A percentile compares a stretch with the other conserved stretches of the same genome.
These are phyloP conservation scores for Cataglyphis altisquamis DNA, from an alignment of 2,888 invertebrate species.

Conservation along the genomic window DNA sequence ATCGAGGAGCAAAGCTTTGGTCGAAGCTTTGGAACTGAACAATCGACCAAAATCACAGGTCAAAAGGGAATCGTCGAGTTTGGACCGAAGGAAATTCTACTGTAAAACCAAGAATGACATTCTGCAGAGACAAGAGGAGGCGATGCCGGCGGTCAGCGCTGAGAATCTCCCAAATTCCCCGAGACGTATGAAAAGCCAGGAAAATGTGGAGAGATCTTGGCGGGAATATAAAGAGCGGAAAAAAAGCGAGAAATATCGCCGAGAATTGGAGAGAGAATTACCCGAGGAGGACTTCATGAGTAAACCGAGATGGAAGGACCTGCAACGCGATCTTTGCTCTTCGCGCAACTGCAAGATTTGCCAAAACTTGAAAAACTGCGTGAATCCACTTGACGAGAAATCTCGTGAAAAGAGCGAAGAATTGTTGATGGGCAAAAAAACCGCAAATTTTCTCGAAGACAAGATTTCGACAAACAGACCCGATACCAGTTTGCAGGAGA, in stretches of 20 bases:
- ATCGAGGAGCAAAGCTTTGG: constrained; percentile 70
- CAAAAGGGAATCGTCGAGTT: constrained; percentile 63
- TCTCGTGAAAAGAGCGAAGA: constrained; percentile 11
- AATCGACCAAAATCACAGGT: constrained; percentile 34
- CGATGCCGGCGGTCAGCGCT: constrained; percentile 69
- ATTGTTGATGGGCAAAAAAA: not conserved
- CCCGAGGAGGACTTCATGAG: constrained; percentile 78
- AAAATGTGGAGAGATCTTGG: constrained; percentile 81
- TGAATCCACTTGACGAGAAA: constrained; percentile 56
- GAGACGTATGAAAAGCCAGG: constrained; percentile 75
- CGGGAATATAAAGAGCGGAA: constrained; percentile 82
- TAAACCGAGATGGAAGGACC: constrained; percentile 81
- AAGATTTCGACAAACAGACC: constrained; percentile 63
- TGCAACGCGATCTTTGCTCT: constrained; percentile 69
- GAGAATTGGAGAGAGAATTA: constrained; percentile 63
- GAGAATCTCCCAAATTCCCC: constrained; percentile 63
- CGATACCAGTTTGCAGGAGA: constrained; percentile 80
- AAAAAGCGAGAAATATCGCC: constrained; percentile 74
- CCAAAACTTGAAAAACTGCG: constrained; percentile 69
- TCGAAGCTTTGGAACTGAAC: constrained; percentile 22
- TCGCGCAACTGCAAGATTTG: constrained; percentile 74
- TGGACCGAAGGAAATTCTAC: constrained; percentile 79
- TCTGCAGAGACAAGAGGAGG: constrained; percentile 69
- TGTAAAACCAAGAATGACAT: constrained; percentile 81
- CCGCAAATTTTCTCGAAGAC: not conserved